Conservation (phyloP, 2,888 invertebrate genomes). For the Andrena bicolor region DNA sequence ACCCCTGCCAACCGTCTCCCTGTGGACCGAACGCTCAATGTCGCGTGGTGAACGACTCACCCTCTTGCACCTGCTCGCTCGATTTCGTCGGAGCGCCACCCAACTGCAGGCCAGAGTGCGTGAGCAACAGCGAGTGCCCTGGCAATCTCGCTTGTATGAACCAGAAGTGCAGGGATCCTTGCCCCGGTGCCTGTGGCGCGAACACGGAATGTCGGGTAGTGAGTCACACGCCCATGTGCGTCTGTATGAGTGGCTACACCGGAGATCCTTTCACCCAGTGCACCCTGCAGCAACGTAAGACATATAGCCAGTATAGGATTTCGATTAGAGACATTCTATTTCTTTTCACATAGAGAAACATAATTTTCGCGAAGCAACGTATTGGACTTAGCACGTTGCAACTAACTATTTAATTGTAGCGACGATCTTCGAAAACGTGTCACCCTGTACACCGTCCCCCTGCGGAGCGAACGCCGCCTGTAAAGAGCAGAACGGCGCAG, state of each 20-base stretch:
- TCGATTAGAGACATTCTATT: slow-evolving; percentile 21
- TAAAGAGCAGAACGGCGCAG: slow-evolving; percentile 89
- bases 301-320: slow-evolving; percentile 60
- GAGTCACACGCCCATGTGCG: slow-evolving; percentile 86
- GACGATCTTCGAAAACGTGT: slow-evolving; percentile 68
- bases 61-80: slow-evolving; percentile 88
- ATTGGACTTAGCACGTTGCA: no score
- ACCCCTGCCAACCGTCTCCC: slow-evolving; percentile 87
- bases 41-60: slow-evolving; percentile 87
- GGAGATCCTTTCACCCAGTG: slow-evolving; percentile 91
- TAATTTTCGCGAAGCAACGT: not conserved
- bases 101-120: slow-evolving; percentile 88
- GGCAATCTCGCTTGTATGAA: slow-evolving; percentile 85
- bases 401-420: slow-evolving; percentile 59
- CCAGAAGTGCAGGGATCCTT: slow-evolving; percentile 86
- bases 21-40: slow-evolving; percentile 93
- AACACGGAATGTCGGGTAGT: slow-evolving; percentile 85
- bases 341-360: not conserved
- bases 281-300: slow-evolving; percentile 84
- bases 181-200: slow-evolving; percentile 86
- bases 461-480: slow-evolving; percentile 93
- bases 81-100: slow-evolving; percentile 91
- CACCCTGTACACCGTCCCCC: slow-evolving; percentile 90
- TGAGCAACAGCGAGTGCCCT: slow-evolving; percentile 85
- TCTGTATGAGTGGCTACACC: slow-evolving; percentile 86